These are phyloP conservation scores for Drosophila paranaensis DNA, from an alignment of 2,888 invertebrate species.

Conservation along the genomic window DNA sequence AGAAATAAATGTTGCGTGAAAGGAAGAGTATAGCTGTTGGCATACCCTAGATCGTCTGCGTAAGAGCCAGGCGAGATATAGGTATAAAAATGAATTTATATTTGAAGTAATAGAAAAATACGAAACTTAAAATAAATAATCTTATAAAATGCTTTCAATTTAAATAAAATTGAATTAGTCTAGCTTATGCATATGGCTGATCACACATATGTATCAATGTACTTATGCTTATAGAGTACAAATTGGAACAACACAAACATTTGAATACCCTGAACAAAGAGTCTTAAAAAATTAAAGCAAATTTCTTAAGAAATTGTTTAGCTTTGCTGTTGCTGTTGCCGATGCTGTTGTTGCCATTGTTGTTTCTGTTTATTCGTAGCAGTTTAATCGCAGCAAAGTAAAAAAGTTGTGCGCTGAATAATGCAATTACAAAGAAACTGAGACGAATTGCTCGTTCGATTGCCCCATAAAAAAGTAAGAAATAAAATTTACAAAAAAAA, in stretches of 20 bases:
- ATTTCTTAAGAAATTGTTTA: slow-evolving; percentile 6
- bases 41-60: slow-evolving; percentile 1
- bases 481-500: slow-evolving; percentile 7
- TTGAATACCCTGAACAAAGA: neutral
- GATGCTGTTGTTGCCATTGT: slow-evolving; percentile 4
- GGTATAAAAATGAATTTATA: neutral
- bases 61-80: neutral
- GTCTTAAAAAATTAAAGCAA: slow-evolving; percentile 10
- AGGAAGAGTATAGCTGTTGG: neutral
- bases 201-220: neutral
- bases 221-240: neutral
- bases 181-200: no score
- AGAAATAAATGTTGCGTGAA: slow-evolving; percentile 7
- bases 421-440: slow-evolving; percentile 59
- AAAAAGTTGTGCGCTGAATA: slow-evolving; percentile 37
- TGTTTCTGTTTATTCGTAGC: slow-evolving; percentile 27
- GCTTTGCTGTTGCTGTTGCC: slow-evolving; percentile 14
- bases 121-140: no score
- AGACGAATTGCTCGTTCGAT: slow-evolving; percentile 49
- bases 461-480: slow-evolving; percentile 31
- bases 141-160: no score
- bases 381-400: slow-evolving; percentile 25
- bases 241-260: neutral
- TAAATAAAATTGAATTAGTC: no score
- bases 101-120: neutral